These are phyloP conservation scores for Temnothorax nylanderi DNA, from an alignment of 1,140 invertebrate species.

Conservation along the genomic window DNA sequence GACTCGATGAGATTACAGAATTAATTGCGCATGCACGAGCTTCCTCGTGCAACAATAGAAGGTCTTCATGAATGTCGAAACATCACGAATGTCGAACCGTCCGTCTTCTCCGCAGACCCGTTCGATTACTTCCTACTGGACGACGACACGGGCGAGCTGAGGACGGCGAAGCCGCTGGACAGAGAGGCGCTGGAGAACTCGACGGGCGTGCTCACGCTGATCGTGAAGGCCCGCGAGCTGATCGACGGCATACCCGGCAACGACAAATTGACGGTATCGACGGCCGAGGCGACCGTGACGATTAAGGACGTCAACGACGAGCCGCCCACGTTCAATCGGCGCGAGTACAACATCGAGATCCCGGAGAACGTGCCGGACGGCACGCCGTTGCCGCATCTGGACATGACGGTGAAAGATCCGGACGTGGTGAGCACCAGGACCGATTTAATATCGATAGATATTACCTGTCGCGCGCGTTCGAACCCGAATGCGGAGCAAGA, in stretches of 20 bases:
- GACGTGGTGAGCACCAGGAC: slow-evolving; percentile 89
- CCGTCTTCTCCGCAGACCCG: slow-evolving; percentile 88
- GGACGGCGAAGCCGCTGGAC: slow-evolving; percentile 93
- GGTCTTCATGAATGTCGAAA: not conserved
- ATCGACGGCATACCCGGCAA: slow-evolving; percentile 90
- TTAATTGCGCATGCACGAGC: not conserved
- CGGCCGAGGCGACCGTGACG: slow-evolving; percentile 92
- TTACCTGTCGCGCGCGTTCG: not conserved
- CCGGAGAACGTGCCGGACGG: slow-evolving; percentile 93
- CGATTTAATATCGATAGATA: not conserved
- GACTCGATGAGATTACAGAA: not conserved
- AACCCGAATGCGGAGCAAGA: not conserved
- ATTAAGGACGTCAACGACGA: slow-evolving; percentile 98
- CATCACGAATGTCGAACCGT: not conserved
- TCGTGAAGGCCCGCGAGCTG: slow-evolving; percentile 91
- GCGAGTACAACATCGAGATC: slow-evolving; percentile 93
- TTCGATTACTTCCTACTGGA: slow-evolving; percentile 95
- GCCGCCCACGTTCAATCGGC: slow-evolving; percentile 92
- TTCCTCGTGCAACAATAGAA: not conserved
- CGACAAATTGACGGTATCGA: slow-evolving; percentile 89
- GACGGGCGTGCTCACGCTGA: slow-evolving; percentile 91
- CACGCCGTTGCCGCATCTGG: slow-evolving; percentile 92
- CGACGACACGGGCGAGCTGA: slow-evolving; percentile 91
- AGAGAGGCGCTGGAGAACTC: slow-evolving; percentile 92
- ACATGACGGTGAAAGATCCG: slow-evolving; percentile 94